phyloP scores from a whole-genome alignment of 2,113 vertebrate species.

The Aviceda subcristata region DNA sequence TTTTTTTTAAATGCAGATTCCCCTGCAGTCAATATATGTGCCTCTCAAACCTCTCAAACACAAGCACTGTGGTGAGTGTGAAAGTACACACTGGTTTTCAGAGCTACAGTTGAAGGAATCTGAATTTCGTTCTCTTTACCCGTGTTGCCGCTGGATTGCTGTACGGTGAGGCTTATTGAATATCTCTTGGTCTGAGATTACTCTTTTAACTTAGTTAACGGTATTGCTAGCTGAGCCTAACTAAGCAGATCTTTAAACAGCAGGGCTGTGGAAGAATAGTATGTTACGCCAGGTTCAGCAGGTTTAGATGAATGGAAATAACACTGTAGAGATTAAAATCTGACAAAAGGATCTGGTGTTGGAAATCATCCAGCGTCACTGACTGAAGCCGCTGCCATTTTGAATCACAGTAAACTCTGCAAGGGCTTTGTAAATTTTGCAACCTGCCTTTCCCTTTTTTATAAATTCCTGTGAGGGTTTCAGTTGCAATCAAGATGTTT shows the following conservation, averaged over 20 bases:
- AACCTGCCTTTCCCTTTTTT: not conserved
- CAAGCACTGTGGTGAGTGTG: not conserved
- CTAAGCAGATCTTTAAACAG: not conserved
- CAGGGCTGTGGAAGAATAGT: not conserved
- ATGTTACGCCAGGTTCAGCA: not conserved
- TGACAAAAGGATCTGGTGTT: not conserved
- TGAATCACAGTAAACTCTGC: not conserved
- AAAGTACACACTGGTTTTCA: rapidly evolving
- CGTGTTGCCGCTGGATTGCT: not conserved
- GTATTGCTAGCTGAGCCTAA: not conserved
- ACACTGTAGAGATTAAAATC: not conserved
- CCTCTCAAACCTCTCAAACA: not conserved
- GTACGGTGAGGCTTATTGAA: not conserved
- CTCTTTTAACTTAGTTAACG: not conserved
- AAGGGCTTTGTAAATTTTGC: not conserved
- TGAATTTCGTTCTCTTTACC: not conserved
- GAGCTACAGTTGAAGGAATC: not conserved
- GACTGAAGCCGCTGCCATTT: not conserved
- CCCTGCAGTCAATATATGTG: not conserved
- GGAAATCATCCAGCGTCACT: not conserved
- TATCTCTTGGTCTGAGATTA: not conserved
- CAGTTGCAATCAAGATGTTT: not conserved
- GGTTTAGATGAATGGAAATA: not conserved
- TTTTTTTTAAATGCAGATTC: not conserved
- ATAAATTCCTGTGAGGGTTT: not conserved